Evolutionary conservation across 2,113 vertebrate genomes (phyloP).

Genomic region (Syngnathus typhle): DNA sequence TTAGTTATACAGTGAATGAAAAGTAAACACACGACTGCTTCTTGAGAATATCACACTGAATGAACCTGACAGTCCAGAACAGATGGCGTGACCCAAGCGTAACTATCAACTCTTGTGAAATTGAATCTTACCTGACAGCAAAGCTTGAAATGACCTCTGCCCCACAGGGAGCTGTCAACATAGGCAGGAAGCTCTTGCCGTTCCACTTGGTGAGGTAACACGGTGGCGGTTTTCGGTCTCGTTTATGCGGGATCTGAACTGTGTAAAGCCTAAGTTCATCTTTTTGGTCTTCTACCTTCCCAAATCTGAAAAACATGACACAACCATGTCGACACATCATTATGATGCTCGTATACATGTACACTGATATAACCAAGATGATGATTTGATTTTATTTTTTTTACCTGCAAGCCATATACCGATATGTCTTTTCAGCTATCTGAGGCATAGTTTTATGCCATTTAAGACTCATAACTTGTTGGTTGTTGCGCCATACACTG

Average conservation of each 20-base stretch:
- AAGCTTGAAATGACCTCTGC: slow-evolving; percentile 85
- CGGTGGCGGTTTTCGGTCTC: slow-evolving; percentile 79
- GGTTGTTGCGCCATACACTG: slow-evolving; percentile 85
- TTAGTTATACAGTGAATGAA: too few relatives aligned
- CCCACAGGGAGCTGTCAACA: slow-evolving; percentile 85
- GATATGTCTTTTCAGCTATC: slow-evolving; percentile 77
- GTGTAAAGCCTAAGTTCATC: slow-evolving; percentile 83
- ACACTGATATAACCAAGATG: background rate
- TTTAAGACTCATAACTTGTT: slow-evolving; percentile 74
- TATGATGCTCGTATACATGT: background rate
- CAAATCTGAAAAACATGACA: slow-evolving; percentile 73
- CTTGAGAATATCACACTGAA: too few relatives aligned
- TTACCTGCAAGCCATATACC: slow-evolving; percentile 89
- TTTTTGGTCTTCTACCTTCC: slow-evolving; percentile 78
- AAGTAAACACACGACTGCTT: too few relatives aligned
- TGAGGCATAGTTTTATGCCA: slow-evolving; percentile 85
- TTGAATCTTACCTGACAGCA: slow-evolving; percentile 75
- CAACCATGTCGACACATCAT: slow-evolving; percentile 1
- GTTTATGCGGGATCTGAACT: slow-evolving; percentile 90
- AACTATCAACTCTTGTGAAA: background rate
- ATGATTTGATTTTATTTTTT: background rate
- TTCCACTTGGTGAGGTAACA: slow-evolving; percentile 98
- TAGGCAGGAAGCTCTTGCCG: slow-evolving; percentile 79
- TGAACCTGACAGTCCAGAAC: too few relatives aligned
- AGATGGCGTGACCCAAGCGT: too few relatives aligned